phyloP scores from a whole-genome alignment of 2,888 invertebrate species.

The Bhutanitis thaidina region DNA sequence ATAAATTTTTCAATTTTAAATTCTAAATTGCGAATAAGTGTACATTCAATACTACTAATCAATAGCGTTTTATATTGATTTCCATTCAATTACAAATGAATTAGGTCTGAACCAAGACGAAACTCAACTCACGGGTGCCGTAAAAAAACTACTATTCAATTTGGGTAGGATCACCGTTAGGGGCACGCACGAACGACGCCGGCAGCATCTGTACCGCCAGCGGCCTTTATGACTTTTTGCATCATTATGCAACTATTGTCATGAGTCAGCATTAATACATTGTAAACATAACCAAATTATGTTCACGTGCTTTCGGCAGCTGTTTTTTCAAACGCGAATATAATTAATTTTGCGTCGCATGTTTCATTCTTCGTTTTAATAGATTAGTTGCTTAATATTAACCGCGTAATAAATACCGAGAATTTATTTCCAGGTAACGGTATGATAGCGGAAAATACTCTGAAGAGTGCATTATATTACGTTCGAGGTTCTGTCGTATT shows the following conservation, averaged over 20 bases:
- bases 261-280: slow-evolving; percentile 60
- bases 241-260: slow-evolving; percentile 61
- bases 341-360: slow-evolving; percentile 48
- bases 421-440: slow-evolving; percentile 5
- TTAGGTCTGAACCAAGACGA: slow-evolving; percentile 53
- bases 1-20: slow-evolving; percentile 17
- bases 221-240: slow-evolving; percentile 60
- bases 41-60: slow-evolving; percentile 23
- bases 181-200: slow-evolving; percentile 58
- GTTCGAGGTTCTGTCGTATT: slow-evolving; percentile 36
- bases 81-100: slow-evolving; percentile 59
- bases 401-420: not conserved
- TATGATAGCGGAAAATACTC: slow-evolving; percentile 29
- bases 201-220: slow-evolving; percentile 31
- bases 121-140: slow-evolving; percentile 45
- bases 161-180: slow-evolving; percentile 67
- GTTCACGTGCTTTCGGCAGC: slow-evolving; percentile 50
- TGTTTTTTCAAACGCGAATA: slow-evolving; percentile 50
- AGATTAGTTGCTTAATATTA: not conserved
- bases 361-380: slow-evolving; percentile 39
- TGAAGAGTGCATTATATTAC: too few relatives aligned
- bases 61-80: slow-evolving; percentile 39
- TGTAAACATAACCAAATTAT: slow-evolving; percentile 68
- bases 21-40: slow-evolving; percentile 24
- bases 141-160: slow-evolving; percentile 59